phyloP scores from a whole-genome alignment of 2,113 vertebrate genomes.

The Colossoma macropomum region DNA sequence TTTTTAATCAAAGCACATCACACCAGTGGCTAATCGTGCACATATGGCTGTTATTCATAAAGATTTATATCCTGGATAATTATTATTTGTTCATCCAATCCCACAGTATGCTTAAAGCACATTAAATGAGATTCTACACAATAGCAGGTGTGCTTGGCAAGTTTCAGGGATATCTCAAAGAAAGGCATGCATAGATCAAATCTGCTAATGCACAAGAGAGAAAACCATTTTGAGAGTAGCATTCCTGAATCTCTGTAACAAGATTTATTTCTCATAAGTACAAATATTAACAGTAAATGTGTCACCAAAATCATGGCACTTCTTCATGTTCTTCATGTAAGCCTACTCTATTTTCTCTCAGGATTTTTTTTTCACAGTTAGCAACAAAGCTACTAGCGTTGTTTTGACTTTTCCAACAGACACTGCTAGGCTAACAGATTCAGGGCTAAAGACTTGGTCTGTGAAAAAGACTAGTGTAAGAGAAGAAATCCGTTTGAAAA shows the following conservation, averaged over 20 bases:
- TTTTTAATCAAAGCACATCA: constrained; percentile 42
- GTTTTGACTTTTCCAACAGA: background rate
- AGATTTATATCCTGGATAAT: constrained; percentile 4
- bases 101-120: constrained; percentile 63
- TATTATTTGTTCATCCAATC: constrained; percentile 63
- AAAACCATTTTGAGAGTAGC: constrained; percentile 23
- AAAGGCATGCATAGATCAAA: constrained; percentile 48
- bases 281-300: constrained; percentile 35
- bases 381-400: background rate
- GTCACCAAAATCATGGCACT: constrained; percentile 38
- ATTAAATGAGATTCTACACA: constrained; percentile 55
- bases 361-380: background rate
- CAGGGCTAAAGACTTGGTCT: background rate
- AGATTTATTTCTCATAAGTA: constrained; percentile 46
- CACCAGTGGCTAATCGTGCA: constrained; percentile 20
- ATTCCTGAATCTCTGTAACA: constrained; percentile 35
- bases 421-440: background rate
- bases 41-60: constrained; percentile 55
- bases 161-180: background rate
- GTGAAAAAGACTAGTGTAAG: background rate
- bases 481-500: background rate
- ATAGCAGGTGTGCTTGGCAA: constrained; percentile 65
- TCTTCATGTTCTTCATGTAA: constrained; percentile 13
- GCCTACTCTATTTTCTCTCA: constrained; percentile 15
- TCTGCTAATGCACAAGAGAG: constrained; percentile 46